Evolutionary conservation across 2,797 vertebrate genomes (phyloP), one percentile per base, ranked within the genome.

Genomic region (Megaceryle alcyon): DNA sequence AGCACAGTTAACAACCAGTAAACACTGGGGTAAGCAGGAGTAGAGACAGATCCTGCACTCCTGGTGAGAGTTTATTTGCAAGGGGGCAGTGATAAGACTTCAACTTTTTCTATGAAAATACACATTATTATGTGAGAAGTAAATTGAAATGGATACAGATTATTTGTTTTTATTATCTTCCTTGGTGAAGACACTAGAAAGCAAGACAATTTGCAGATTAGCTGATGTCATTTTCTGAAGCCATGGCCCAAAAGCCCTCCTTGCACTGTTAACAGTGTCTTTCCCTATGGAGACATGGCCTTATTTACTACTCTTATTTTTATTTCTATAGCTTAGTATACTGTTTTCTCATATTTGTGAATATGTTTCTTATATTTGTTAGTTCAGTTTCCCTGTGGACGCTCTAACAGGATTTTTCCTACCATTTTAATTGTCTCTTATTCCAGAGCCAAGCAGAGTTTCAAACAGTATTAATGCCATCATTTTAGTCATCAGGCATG

Each of bases 371-470:
- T 59, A 48, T 76, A 48, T 76, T 82, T 95, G 37, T 63, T 71
- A 63, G 43, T 21, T 76, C 48, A 57, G 60, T 61, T 94, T 94
- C 25, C 20, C 72, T 0, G 0, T 35, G 71, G 86, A 79, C 83
- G 77, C 57, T 77, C 88, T 64, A 93, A 86, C 60, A 61, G 88
- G 86, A 60, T 56, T 79, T 87, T 92, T 87, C 88, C 57, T 64
- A 57, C 33, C 37, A 11, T 73, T 93, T 86, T 83, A 88, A 75
- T 94, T 84, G 82, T 88, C 39, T 81, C 31, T 85, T 73, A 57
- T 88, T 87, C 72, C 64, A 82, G 78, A 92, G 78, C 78, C 86
- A 93, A 94, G 60, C 37, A 60, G 85, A 56, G 79, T 70, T 82
- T 83, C 68, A 91, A 85, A 49, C 41, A 43, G 56, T 29, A 73